Conservation (phyloP, 2,888 invertebrate species). For the Alsophila aescularia region DNA sequence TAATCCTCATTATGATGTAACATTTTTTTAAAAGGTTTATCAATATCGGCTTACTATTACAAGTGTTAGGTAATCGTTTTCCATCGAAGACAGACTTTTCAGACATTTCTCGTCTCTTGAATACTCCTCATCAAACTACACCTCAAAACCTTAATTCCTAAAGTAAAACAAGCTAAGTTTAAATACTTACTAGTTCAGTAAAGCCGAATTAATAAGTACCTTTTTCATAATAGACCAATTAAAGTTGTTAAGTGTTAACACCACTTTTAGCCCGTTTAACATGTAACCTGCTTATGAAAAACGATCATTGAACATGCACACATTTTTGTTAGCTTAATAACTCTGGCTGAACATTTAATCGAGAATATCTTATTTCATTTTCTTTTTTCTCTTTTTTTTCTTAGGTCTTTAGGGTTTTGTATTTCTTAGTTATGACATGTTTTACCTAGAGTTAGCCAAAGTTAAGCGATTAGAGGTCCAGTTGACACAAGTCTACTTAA, state of each 20-base stretch:
- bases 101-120: too few relatives aligned
- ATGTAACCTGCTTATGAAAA: slow-evolving; percentile 47
- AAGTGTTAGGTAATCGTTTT: too few relatives aligned
- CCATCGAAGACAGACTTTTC: too few relatives aligned
- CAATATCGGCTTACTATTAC: too few relatives aligned
- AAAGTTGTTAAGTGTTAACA: slow-evolving; percentile 59
- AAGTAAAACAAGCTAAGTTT: slow-evolving; percentile 7
- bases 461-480: too few relatives aligned
- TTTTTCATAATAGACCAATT: slow-evolving; percentile 60
- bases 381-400: too few relatives aligned
- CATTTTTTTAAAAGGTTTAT: too few relatives aligned
- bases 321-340: slow-evolving; percentile 15
- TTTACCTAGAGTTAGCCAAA: too few relatives aligned
- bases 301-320: slow-evolving; percentile 52
- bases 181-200: background rate
- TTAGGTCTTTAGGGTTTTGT: too few relatives aligned
- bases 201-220: slow-evolving; percentile 28
- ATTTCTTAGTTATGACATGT: too few relatives aligned
- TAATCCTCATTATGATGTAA: too few relatives aligned
- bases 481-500: too few relatives aligned
- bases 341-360: background rate
- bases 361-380: background rate
- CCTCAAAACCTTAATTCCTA: background rate
- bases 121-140: background rate
- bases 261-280: slow-evolving; percentile 50